Base-by-base conservation (phyloP, 2,797 vertebrate genomes). In the Diplodus puntazzo region DNA sequence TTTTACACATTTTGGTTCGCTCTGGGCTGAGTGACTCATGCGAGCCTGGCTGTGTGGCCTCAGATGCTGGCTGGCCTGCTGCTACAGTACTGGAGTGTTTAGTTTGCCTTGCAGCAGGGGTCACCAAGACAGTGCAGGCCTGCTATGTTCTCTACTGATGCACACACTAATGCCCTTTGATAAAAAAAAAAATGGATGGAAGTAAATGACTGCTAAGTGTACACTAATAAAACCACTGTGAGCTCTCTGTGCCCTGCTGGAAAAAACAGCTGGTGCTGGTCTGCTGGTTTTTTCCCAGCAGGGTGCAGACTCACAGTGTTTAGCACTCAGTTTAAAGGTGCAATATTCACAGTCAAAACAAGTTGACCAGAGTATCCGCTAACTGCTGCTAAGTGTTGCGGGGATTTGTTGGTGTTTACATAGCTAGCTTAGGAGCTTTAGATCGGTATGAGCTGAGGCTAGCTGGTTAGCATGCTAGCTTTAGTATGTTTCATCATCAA, bases 1-100 rank as follows among this genome's bases (percentile, higher is more conserved):
- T 93, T 93, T 94, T 90, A 89, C 87, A 89, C 90, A 87, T 88
- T 92, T 89, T 65, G 82, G 81, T 88, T 88, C 30, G 55, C 88
- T 90, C 71, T 82, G 90, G 84, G 84, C 80, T 60, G 57, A 46
- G 85, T 88, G 88, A 90, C 83, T 91, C 88, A 89, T 83, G 80
- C 79, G 68, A 5, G 83, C 78, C 70, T 80, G 72, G 68, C 81
- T 78, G 60, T 78, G 88, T 86, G 88, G 87, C 77, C 85, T 87
- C 79, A 82, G 73, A 86, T 46, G 62, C 80, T 72, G 78, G 65
- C 75, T 61, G 64, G 72, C 69, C 80, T 68, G 67, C 80, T 54
- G 84, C 75, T 82, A 11, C 70, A 76, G 77, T 30, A 16, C 83
- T 55, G 79, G 61, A 87, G 85, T 75, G 89, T 90, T 90, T 82